Evolutionary conservation across 1,140 invertebrate species (phyloP).

Genomic region (Pachyrhynchus sulphureomaculatus): DNA sequence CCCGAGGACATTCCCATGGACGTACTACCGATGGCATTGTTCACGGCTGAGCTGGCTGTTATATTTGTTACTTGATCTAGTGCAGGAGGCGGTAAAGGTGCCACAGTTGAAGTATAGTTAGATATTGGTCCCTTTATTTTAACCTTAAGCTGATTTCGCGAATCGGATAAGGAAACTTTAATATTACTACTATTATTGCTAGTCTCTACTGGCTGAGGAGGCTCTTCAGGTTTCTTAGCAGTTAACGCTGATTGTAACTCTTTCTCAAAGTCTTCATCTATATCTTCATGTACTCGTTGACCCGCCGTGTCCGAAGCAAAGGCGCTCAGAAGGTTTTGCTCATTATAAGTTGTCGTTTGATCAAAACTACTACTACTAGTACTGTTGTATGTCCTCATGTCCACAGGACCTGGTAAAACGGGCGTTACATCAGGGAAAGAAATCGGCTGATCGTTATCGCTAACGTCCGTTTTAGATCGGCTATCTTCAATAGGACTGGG

Average conservation of each 20-base stretch:
- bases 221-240: conserved; percentile 55
- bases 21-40: conserved; percentile 32
- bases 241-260: conserved; percentile 67
- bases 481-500: conserved; percentile 47
- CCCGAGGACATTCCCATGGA: conserved; percentile 35
- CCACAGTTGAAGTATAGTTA: conserved; percentile 64
- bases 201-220: conserved; percentile 51
- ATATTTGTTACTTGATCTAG: conserved; percentile 38
- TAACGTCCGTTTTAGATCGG: conserved; percentile 36
- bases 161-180: conserved; percentile 71
- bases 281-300: conserved; percentile 64
- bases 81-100: conserved; percentile 56
- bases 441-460: conserved; percentile 39
- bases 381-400: conserved; percentile 80
- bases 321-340: conserved; percentile 63
- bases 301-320: conserved; percentile 66
- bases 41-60: conserved; percentile 11
- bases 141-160: conserved; percentile 82
- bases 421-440: conserved; percentile 65
- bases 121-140: conserved; percentile 89
- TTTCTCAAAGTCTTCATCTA: conserved; percentile 78
- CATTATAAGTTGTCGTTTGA: conserved; percentile 55
- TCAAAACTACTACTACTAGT: conserved; percentile 59
- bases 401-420: conserved; percentile 77
- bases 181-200: conserved; percentile 55